Percentiles rank a stretch among this genome's conserved stretches.
phyloP scores from a whole-genome alignment of 2,888 invertebrate species.

The Pachycephus smyrnensis region DNA sequence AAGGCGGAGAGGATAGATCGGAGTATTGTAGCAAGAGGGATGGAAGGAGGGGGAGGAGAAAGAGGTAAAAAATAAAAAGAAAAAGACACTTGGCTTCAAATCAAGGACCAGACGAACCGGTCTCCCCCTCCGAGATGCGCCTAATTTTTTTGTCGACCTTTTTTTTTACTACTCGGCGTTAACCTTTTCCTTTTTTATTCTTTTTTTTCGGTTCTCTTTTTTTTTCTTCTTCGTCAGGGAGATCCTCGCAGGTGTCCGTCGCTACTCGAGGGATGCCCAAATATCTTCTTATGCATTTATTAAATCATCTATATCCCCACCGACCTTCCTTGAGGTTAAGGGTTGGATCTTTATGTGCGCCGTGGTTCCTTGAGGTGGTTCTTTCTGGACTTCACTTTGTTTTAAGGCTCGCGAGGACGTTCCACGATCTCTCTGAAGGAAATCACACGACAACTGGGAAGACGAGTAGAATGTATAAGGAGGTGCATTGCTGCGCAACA shows the following conservation, averaged over 20 bases:
- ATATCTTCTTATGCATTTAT: conserved; percentile 11
- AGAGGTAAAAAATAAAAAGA: conserved; percentile 37
- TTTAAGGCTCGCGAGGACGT: background rate
- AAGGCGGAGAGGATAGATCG: conserved; percentile 23
- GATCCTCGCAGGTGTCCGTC: conserved; percentile 49
- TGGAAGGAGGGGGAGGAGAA: conserved; percentile 26
- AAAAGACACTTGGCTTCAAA: conserved; percentile 50
- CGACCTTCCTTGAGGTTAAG: background rate
- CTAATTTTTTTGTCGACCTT: conserved; percentile 36
- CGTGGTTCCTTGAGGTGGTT: background rate
- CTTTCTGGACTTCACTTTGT: background rate
- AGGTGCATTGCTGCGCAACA: conserved; percentile 48
- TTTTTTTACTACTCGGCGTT: conserved; percentile 21
- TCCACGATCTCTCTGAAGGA: conserved; percentile 26
- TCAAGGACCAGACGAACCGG: conserved; percentile 60
- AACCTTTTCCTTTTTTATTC: background rate
- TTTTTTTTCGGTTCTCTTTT: conserved; percentile 8
- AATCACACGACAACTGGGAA: conserved; percentile 37
- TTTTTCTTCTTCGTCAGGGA: conserved; percentile 17
- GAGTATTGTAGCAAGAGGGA: conserved; percentile 11
- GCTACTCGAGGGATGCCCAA: conserved; percentile 35
- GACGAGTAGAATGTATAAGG: conserved; percentile 48
- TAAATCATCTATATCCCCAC: background rate
- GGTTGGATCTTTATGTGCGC: background rate
- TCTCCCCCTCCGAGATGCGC: conserved; percentile 40